A percentile compares a stretch with the other conserved stretches of the same genome.
These are phyloP conservation scores for Myioborus miniatus DNA, from an alignment of 2,797 vertebrate species.

Conservation along the genomic window DNA sequence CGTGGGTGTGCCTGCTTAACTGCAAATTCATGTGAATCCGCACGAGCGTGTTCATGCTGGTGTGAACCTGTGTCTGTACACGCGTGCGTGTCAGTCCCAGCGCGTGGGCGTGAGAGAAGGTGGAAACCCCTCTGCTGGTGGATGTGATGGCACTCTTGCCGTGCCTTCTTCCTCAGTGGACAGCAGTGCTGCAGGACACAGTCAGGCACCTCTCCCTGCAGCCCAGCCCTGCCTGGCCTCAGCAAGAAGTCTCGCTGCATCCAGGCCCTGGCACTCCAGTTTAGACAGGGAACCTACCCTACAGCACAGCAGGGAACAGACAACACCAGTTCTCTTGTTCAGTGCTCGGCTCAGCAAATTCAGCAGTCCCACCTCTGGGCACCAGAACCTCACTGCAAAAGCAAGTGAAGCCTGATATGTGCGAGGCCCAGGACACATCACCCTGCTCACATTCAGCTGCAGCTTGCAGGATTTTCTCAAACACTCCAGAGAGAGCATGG, in stretches of 20 bases:
- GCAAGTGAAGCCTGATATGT: background rate
- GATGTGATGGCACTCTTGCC: background rate
- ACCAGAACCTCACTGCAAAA: background rate
- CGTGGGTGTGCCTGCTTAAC: background rate
- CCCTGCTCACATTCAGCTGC: background rate
- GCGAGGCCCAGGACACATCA: background rate
- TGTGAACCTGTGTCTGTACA: background rate
- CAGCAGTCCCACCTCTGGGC: background rate
- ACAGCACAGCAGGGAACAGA: background rate
- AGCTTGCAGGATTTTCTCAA: background rate
- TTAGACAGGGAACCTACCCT: background rate
- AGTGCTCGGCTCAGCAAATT: background rate
- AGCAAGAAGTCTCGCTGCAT: rapidly evolving
- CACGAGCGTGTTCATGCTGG: background rate
- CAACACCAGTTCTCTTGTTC: background rate
- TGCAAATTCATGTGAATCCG: background rate
- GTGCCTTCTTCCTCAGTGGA: rapidly evolving
- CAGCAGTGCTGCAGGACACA: background rate
- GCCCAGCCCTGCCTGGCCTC: background rate
- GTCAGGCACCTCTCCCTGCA: background rate
- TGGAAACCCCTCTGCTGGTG: background rate
- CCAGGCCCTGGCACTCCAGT: background rate
- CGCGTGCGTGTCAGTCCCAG: background rate
- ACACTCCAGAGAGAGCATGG: background rate
- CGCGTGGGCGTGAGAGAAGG: background rate